A percentile compares a stretch with the other conserved stretches of the same genome.
Conservation (phyloP, 1,140 invertebrate genomes). For the Bombus picipes region DNA sequence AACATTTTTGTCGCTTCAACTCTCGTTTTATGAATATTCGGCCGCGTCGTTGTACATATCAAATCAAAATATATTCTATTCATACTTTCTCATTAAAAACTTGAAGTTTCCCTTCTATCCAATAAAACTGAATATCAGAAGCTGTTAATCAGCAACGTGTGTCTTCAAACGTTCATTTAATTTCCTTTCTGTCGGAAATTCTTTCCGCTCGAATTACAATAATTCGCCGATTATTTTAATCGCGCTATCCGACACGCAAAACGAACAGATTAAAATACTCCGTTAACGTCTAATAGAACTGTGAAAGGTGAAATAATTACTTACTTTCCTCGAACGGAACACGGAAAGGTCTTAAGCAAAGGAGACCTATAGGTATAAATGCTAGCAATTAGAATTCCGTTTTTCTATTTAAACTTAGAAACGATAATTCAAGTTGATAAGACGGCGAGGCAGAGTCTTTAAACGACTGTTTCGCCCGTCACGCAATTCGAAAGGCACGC, state of each 20-base stretch:
- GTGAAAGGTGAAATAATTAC: not conserved
- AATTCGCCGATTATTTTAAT: not conserved
- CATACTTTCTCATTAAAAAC: too few species aligned
- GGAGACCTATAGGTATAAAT: too few species aligned
- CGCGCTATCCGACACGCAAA: not conserved
- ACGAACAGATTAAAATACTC: not conserved
- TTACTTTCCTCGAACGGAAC: not conserved
- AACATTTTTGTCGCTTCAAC: too few species aligned
- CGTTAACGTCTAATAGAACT: not conserved
- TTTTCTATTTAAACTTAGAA: not conserved
- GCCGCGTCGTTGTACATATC: too few species aligned
- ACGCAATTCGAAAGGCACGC: slow-evolving; percentile 1
- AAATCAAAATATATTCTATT: too few species aligned
- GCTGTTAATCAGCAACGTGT: too few species aligned
- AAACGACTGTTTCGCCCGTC: not conserved
- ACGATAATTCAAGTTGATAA: not conserved
- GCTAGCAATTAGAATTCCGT: not conserved
- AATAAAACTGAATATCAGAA: too few species aligned
- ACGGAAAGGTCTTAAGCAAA: not conserved
- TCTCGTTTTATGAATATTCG: too few species aligned
- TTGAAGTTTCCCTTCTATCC: too few species aligned
- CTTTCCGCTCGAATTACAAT: not conserved
- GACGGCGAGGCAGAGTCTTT: not conserved
- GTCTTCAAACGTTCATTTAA: too few species aligned
- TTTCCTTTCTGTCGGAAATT: not conserved